Evolutionary conservation across 1,140 invertebrate species (phyloP).

Genomic region (Drosophila chauvacae): DNA sequence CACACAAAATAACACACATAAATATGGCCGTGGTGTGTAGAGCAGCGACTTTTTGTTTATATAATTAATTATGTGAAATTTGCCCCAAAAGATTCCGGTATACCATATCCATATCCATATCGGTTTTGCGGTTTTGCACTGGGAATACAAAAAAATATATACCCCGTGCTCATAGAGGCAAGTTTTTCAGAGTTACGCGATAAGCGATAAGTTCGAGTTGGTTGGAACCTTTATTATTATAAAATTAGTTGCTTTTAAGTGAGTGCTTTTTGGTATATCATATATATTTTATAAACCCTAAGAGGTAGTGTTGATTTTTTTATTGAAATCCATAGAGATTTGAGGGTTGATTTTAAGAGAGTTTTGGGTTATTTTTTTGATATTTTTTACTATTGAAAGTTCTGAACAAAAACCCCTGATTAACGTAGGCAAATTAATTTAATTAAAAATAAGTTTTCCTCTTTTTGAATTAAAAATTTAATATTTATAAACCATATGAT

Average conservation of each 20-base stretch:
- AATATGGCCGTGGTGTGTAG: neutral
- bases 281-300: too few relatives aligned
- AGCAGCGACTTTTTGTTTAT: slow-evolving; percentile 20
- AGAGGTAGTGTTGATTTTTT: neutral
- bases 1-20: slow-evolving; percentile 1
- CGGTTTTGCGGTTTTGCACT: slow-evolving; percentile 29
- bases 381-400: neutral
- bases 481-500: neutral
- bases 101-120: slow-evolving; percentile 16
- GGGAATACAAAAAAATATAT: neutral
- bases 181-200: neutral
- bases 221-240: neutral
- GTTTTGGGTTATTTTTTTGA: neutral
- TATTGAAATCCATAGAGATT: neutral
- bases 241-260: neutral
- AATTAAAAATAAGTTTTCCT: neutral
- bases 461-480: neutral
- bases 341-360: neutral
- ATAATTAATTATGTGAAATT: slow-evolving; percentile 48
- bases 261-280: neutral
- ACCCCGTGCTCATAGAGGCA: neutral
- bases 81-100: slow-evolving; percentile 25
- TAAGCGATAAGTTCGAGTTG: neutral
- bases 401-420: too few relatives aligned
- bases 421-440: slow-evolving; percentile 9